phyloP scores from a whole-genome alignment of 1,140 invertebrate genomes.

The Cheumatopsyche charites region DNA sequence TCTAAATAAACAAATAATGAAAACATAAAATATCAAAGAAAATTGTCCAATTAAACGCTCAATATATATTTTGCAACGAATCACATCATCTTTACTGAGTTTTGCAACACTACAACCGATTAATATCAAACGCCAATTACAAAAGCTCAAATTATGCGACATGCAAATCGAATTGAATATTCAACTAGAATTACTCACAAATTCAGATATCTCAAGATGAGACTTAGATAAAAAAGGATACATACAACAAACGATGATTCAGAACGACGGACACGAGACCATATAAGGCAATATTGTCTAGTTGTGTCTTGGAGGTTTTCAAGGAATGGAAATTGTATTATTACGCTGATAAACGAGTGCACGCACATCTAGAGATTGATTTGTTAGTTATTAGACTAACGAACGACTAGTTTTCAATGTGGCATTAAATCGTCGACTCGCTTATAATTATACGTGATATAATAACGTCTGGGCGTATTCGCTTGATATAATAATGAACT shows the following conservation, averaged over 20 bases:
- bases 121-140: too few relatives aligned
- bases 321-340: too few relatives aligned
- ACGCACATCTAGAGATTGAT: too few relatives aligned
- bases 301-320: not conserved
- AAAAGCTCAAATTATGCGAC: slow-evolving; percentile 1
- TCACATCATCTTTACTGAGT: too few relatives aligned
- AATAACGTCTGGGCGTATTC: slow-evolving; percentile 25
- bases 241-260: not conserved
- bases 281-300: slow-evolving; percentile 1
- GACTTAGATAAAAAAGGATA: not conserved
- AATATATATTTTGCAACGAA: too few relatives aligned
- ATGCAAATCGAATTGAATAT: slow-evolving; percentile 19
- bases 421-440: not conserved
- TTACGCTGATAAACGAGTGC: too few relatives aligned
- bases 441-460: slow-evolving; percentile 31
- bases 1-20: too few relatives aligned
- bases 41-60: too few relatives aligned
- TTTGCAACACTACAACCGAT: too few relatives aligned
- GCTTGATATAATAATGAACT: slow-evolving; percentile 23
- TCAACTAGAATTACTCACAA: not conserved
- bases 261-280: not conserved
- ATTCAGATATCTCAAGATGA: not conserved
- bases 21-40: too few relatives aligned
- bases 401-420: not conserved
- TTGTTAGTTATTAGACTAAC: not conserved